phyloP scores from a whole-genome alignment of 2,113 vertebrate species.

The Cnemophilus loriae region DNA sequence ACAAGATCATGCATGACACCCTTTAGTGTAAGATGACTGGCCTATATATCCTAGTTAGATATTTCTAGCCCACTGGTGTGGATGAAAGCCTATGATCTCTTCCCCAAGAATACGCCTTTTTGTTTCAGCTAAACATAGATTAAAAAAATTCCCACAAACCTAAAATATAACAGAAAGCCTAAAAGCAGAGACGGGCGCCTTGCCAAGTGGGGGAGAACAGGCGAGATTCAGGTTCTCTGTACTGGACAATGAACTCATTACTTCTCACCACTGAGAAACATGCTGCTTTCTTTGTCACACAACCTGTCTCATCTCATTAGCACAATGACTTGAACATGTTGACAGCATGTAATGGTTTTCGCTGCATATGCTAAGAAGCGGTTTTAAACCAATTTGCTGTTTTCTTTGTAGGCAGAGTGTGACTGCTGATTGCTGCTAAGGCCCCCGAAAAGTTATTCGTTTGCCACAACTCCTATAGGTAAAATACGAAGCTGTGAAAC shows the following conservation, averaged over 20 bases:
- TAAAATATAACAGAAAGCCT: not conserved
- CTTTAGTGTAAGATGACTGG: not conserved
- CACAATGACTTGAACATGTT: constrained; percentile 7
- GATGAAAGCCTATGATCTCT: not conserved
- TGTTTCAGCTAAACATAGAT: not conserved
- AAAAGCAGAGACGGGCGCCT: not conserved
- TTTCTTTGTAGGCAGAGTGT: constrained; percentile 33
- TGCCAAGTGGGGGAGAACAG: not conserved
- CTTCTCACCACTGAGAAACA: not conserved
- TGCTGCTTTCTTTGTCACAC: constrained; percentile 13
- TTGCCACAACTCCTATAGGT: not conserved
- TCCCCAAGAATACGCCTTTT: not conserved
- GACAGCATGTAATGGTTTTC: constrained; percentile 24
- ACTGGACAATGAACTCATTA: not conserved
- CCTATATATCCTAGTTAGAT: not conserved
- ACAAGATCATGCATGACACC: not conserved
- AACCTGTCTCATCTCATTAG: constrained; percentile 53
- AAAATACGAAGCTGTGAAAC: not conserved
- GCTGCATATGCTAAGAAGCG: not conserved
- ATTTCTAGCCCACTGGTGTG: not conserved
- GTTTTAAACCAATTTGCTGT: constrained; percentile 58
- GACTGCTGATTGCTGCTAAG: constrained; percentile 28
- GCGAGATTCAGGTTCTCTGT: not conserved
- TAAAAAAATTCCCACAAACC: not conserved
- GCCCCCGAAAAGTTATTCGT: not conserved